Base-by-base conservation (phyloP, 2,888 invertebrate genomes). In the Pheosia tremula region DNA sequence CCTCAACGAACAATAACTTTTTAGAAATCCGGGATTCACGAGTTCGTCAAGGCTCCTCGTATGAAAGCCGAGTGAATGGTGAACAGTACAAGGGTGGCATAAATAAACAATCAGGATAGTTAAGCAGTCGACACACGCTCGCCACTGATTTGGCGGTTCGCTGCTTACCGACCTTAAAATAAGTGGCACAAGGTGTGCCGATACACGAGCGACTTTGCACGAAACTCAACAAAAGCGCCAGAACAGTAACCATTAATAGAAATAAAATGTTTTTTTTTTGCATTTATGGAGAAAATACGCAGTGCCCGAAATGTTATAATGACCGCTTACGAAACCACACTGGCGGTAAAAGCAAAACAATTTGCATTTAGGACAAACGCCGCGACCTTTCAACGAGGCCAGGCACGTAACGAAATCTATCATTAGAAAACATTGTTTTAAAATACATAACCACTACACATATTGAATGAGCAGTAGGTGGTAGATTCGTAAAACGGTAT, bases 281-380 rank as follows among this genome's bases (percentile, higher is more conserved):
- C 47, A 58, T 54, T 67, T 65, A 65, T 37, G 47, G 66, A 60
- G 60, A 68, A 69, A 68, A 67, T 66, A 62, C 3, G 56, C 49
- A 61, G 61, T 56, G 63, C 60, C 61, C 59, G 62, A 38, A 55
- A 41, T 65, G 61, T 60, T 68, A 69, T 64, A 62, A 60, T 62
- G 61, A 58, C 11, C 52, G 59, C 47, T 74, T 74, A 60, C 60
- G 65, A 77, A 80, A 76, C 72, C 67, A 78, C 84, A 83, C 86
- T 84, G 81, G 81, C 76, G 78, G 79, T 74, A 78, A 66, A 69
- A 78, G 72, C 72, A 63, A 71, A 69, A 77, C 78, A 78, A 83
- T 82, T 84, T 84, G 78, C 81, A 83, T 86, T 88, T 85, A 72
- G 70, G 74, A 78, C 75, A 80, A 85, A 82, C 74, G 77, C 72